phyloP scores from a whole-genome alignment of 2,888 invertebrate genomes.

The Villa cingulata region DNA sequence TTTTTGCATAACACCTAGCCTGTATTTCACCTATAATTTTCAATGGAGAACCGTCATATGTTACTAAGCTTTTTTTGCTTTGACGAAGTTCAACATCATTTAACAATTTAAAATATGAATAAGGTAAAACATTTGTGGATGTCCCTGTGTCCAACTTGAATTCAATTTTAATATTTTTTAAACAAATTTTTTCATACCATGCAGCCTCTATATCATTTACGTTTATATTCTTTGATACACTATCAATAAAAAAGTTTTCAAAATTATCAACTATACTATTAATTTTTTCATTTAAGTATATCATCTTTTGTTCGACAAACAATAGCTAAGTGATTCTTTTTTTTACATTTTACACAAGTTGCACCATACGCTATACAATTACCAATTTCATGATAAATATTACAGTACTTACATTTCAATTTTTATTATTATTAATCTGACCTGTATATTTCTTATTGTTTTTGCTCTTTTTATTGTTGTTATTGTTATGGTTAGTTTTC shows the following conservation, averaged over 20 bases:
- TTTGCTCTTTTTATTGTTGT: too few species aligned
- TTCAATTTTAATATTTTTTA: not conserved
- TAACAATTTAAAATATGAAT: not conserved
- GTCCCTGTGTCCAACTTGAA: conserved; percentile 1
- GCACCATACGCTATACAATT: too few species aligned
- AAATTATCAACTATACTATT: too few species aligned
- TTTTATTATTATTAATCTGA: too few species aligned
- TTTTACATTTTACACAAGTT: too few species aligned
- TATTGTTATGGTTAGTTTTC: too few species aligned
- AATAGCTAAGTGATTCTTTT: not conserved
- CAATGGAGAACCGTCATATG: not conserved
- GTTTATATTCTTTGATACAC: not conserved
- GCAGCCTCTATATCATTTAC: not conserved
- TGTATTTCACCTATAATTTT: not conserved
- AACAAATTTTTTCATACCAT: not conserved
- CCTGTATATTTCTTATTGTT: too few species aligned
- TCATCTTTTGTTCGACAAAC: not conserved
- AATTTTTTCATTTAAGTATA: too few species aligned
- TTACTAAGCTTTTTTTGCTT: not conserved
- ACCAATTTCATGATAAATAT: too few species aligned
- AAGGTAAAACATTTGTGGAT: not conserved
- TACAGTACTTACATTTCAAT: too few species aligned
- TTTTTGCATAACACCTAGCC: not conserved
- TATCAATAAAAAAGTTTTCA: too few species aligned
- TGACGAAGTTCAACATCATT: not conserved